A percentile compares a stretch with the other conserved stretches of the same genome.
Conservation (phyloP, 2,797 vertebrate genomes). For the Sebastes melanostomus region DNA sequence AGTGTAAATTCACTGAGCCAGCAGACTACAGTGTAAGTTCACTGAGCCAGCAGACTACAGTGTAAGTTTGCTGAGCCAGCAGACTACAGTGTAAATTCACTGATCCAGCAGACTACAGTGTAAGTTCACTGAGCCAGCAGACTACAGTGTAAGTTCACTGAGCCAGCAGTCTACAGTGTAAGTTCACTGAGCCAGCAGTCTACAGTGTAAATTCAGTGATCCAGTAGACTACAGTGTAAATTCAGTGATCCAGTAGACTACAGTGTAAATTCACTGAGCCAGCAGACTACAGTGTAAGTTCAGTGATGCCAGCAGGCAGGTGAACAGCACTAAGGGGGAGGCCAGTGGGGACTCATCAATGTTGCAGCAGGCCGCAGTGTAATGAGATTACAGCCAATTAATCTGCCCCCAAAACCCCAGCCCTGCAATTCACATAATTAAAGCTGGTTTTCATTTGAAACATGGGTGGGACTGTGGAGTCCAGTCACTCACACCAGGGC, state of each 20-base stretch:
- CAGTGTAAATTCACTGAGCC: too few relatives aligned
- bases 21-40: not conserved
- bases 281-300: not conserved
- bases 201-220: fast-evolving
- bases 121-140: conserved; percentile 45
- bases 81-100: not conserved
- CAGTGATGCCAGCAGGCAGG: conserved; percentile 40
- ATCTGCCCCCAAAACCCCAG: conserved; percentile 5
- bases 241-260: too few relatives aligned
- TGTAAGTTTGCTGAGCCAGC: conserved; percentile 39
- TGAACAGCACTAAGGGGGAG: not conserved
- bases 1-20: conserved; percentile 35
- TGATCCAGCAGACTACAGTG: conserved; percentile 1
- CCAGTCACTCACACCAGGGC: conserved; percentile 1
- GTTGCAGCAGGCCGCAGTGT: not conserved
- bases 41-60: not conserved
- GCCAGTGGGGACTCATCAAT: not conserved
- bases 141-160: too few relatives aligned
- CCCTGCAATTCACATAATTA: not conserved
- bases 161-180: too few relatives aligned
- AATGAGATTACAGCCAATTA: conserved; percentile 51
- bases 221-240: too few relatives aligned
- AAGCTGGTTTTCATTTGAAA: conserved; percentile 17
- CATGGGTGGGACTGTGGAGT: not conserved
- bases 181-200: fast-evolving